Base-by-base conservation (phyloP, 2,113 vertebrate species). In the Saimiri boliviensis region DNA sequence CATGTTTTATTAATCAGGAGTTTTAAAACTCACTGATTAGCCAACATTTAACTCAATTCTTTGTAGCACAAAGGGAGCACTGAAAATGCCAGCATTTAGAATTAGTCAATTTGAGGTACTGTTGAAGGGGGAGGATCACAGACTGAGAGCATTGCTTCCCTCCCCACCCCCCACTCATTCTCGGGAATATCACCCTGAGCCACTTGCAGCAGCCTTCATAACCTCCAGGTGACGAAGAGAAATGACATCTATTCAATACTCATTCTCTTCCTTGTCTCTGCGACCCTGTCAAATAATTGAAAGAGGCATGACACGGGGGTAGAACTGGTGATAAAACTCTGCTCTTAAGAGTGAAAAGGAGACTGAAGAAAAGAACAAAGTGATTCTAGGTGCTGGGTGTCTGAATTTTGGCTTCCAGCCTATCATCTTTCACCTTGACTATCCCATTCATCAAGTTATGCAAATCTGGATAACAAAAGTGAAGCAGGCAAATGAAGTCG, bases 11-110 rank as follows among this genome's bases (percentile, higher is more conserved):
- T 91, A 96, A 90, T 42, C 45, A 92, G 80, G n/a, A 42, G 47
- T 60, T 81, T 87, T 74, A 96, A 71, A 97, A 87, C 21, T 80
- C 90, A 52, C 74, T 74, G 95, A 91, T 97, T 56, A 94, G 45
- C 37, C 35, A 93, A 63, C 42, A 56, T 79, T 91, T 76, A 87
- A 60, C 74, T 93, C 19, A 42, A 3, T 79, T 87, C 60, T 95
- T 71, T 90, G 47, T 27, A 52, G 58, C 76, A 76, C 49, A 73
- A 25, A 84, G 30, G 56, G 66, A 76, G 23, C 19, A 20, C 21
- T 60, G 37, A 66, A 52, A n/a, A 58, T 93, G 37, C 45, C 74
- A 87, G 20, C 14, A 2, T 90, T 89, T 90, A 56, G 49, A 88
- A 68, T 70, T 20, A 40, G n/a, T 68, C 52, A 54, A 8, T 42